A percentile compares a stretch with the other conserved stretches of the same genome.
phyloP scores from a whole-genome alignment of 2,888 invertebrate species.

The Cepaea hortensis region DNA sequence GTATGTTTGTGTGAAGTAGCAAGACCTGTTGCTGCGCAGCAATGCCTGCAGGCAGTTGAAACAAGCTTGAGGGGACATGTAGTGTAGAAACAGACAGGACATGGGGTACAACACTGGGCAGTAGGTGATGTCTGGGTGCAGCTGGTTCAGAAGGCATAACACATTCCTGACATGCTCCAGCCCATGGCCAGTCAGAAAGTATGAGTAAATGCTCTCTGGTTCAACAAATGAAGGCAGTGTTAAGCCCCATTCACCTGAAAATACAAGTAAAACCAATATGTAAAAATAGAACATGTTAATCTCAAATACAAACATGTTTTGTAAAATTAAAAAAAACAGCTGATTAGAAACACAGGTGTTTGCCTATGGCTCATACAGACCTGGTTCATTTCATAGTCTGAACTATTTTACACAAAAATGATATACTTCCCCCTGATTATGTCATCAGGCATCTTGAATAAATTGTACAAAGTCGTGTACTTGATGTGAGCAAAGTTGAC shows the following conservation, averaged over 20 bases:
- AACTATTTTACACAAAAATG: too few species aligned
- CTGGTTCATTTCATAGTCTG: too few species aligned
- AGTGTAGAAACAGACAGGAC: conserved; percentile 94
- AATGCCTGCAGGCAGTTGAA: conserved; percentile 85
- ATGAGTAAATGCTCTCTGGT: conserved; percentile 82
- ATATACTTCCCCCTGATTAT: too few species aligned
- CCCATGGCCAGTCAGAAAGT: conserved; percentile 90
- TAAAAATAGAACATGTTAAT: background rate
- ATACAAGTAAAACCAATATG: background rate
- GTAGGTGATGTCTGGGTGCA: conserved; percentile 96
- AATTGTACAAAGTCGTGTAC: too few species aligned
- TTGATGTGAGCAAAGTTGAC: too few species aligned
- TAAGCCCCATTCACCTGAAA: conserved; percentile 54
- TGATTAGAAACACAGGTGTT: too few species aligned
- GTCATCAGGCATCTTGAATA: too few species aligned
- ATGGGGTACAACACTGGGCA: conserved; percentile 92
- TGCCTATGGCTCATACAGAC: too few species aligned
- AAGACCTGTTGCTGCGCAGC: conserved; percentile 91
- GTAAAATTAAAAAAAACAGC: too few species aligned
- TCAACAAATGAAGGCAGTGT: conserved; percentile 92
- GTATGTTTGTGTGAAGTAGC: conserved; percentile 94
- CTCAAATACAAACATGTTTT: background rate
- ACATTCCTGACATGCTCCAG: conserved; percentile 90
- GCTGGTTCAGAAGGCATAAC: conserved; percentile 91
- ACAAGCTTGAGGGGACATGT: conserved; percentile 82